phyloP scores from a whole-genome alignment of 2,113 vertebrate genomes.

The Oryzias javanicus region DNA sequence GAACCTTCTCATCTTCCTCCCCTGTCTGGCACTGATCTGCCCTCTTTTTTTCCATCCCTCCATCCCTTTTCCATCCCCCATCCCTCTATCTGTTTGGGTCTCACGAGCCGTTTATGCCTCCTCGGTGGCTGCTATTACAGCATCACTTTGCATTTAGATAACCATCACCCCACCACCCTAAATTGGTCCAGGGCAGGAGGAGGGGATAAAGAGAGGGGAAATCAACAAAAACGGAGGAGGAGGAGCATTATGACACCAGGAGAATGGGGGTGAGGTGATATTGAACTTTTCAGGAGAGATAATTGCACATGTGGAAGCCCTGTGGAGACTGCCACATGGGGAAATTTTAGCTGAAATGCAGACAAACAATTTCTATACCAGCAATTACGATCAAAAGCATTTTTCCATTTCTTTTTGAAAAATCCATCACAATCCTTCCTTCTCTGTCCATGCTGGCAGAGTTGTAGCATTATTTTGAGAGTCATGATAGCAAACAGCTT shows the following conservation, averaged over 20 bases:
- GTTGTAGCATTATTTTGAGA: not conserved
- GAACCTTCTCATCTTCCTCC: constrained; percentile 10
- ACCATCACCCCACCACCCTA: constrained; percentile 67
- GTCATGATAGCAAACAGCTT: no score
- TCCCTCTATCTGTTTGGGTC: constrained; percentile 45
- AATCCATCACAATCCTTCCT: not conserved
- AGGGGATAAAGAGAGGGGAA: constrained; percentile 9
- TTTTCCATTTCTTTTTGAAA: constrained; percentile 29
- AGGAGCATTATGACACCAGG: constrained; percentile 17
- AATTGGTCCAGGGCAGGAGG: constrained; percentile 65
- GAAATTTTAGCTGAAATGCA: constrained; percentile 49
- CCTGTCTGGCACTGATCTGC: constrained; percentile 16
- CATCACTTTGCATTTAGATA: constrained; percentile 83
- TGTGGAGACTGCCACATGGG: constrained; percentile 28
- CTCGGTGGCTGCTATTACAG: constrained; percentile 71
- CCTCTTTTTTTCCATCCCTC: constrained; percentile 2
- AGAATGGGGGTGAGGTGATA: constrained; percentile 27
- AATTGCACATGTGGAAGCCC: constrained; percentile 58
- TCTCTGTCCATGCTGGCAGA: constrained; percentile 1
- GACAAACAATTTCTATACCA: constrained; percentile 44
- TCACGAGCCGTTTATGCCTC: constrained; percentile 59
- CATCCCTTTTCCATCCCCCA: not conserved
- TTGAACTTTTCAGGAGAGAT: constrained; percentile 59
- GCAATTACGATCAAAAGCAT: constrained; percentile 52
- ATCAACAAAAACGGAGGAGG: constrained; percentile 3